Percentiles rank a stretch among this genome's conserved stretches.
phyloP scores from a whole-genome alignment of 1,140 invertebrate genomes.

The Gonioctena quinquepunctata region DNA sequence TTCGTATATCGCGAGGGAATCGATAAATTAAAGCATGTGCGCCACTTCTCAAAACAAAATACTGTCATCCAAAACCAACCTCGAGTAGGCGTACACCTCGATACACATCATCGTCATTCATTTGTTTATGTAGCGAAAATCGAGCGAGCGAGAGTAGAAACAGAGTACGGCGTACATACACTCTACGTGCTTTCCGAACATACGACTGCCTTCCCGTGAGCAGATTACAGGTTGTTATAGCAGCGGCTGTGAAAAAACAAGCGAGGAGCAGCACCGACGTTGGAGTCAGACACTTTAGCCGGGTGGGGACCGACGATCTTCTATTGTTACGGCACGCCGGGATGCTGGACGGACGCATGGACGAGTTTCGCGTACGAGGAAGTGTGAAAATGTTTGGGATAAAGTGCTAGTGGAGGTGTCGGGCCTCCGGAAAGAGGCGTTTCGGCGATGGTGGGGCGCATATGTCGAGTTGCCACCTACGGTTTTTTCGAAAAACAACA shows the following conservation, averaged over 20 bases:
- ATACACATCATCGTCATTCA: constrained; percentile 17
- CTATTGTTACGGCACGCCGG: constrained; percentile 14
- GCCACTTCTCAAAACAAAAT: constrained; percentile 10
- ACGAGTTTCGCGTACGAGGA: constrained; percentile 8
- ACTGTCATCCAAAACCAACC: constrained; percentile 8
- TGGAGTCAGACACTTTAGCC: background rate
- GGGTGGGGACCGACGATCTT: constrained; percentile 14
- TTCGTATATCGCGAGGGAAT: too few species aligned
- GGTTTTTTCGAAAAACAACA: background rate
- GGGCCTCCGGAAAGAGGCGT: background rate
- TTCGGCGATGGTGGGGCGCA: background rate
- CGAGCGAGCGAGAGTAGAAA: background rate
- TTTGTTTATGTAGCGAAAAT: background rate
- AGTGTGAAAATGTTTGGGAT: constrained; percentile 19
- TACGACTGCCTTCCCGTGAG: constrained; percentile 28
- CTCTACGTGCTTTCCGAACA: constrained; percentile 8
- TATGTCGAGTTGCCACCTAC: background rate
- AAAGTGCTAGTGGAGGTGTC: background rate
- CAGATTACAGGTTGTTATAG: constrained; percentile 43
- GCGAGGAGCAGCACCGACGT: background rate
- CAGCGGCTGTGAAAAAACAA: constrained; percentile 32
- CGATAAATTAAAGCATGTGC: constrained; percentile 3
- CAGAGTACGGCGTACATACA: constrained; percentile 13
- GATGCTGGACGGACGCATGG: background rate
- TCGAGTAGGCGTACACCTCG: background rate